phyloP scores from a whole-genome alignment of 1,140 invertebrate genomes.

The Drosophila littoralis region DNA sequence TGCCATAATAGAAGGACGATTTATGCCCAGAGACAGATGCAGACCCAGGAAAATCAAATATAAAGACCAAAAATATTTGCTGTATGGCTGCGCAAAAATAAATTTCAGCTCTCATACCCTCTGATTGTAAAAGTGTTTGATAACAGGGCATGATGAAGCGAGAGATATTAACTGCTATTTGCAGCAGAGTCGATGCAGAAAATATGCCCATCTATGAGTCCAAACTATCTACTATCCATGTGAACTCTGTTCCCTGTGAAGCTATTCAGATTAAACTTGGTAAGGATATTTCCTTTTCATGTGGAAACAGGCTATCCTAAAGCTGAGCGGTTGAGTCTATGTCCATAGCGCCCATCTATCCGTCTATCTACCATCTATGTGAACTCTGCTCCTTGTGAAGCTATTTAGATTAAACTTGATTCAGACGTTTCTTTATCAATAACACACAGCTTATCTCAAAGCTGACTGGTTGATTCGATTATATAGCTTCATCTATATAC shows the following conservation, averaged over 20 bases:
- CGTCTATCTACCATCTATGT: not conserved
- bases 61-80: slow-evolving; percentile 46
- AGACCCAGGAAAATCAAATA: slow-evolving; percentile 27
- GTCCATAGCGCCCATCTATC: not conserved
- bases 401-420: not conserved
- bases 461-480: too few relatives aligned
- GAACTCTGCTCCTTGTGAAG: not conserved
- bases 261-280: slow-evolving; percentile 2
- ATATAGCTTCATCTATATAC: too few relatives aligned
- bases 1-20: slow-evolving; percentile 74
- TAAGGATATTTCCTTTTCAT: too few relatives aligned
- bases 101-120: slow-evolving; percentile 56
- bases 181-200: not conserved
- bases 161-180: too few relatives aligned
- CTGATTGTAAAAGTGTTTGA: slow-evolving; percentile 5
- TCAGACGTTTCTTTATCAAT: not conserved
- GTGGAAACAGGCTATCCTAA: too few relatives aligned
- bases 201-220: not conserved
- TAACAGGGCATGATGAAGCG: not conserved
- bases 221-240: not conserved
- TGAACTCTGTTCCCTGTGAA: not conserved
- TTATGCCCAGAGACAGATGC: slow-evolving; percentile 51
- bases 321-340: too few relatives aligned
- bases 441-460: too few relatives aligned
- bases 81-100: slow-evolving; percentile 55